phyloP scores from a whole-genome alignment of 92 coral and sea anemone species.

The Virgularia gustaviana region DNA sequence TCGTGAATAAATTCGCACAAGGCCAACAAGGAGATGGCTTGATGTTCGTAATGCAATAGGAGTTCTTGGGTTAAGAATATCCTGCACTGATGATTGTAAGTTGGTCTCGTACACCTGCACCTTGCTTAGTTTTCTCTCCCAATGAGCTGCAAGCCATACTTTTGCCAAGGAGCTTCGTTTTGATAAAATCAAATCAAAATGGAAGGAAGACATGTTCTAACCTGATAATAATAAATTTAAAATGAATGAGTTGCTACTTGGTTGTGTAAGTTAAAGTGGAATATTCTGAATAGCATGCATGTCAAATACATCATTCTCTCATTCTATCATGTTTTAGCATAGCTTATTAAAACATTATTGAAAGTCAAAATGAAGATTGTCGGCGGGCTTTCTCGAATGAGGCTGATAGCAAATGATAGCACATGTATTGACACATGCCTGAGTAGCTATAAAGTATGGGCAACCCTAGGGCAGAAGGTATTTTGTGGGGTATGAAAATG shows the following conservation, averaged over 20 bases:
- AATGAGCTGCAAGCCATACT: slow-evolving; percentile 99
- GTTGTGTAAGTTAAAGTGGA: too few relatives aligned
- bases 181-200: slow-evolving; percentile 87
- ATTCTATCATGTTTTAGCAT: background rate
- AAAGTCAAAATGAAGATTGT: background rate
- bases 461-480: too few relatives aligned
- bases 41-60: slow-evolving; percentile 94
- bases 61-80: slow-evolving; percentile 81
- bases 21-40: slow-evolving; percentile 93
- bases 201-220: slow-evolving; percentile 55
- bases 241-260: too few relatives aligned
- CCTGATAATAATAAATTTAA: too few relatives aligned
- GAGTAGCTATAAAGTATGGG: too few relatives aligned
- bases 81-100: slow-evolving; percentile 85
- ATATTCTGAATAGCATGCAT: too few relatives aligned
- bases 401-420: background rate
- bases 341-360: background rate
- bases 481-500: too few relatives aligned
- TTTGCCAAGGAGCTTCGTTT: slow-evolving; percentile 94
- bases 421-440: too few relatives aligned
- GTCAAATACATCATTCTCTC: too few relatives aligned
- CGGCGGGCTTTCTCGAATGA: background rate
- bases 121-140: slow-evolving; percentile 97
- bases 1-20: slow-evolving; percentile 90
- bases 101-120: slow-evolving; percentile 91